Conservation (phyloP, 2,888 invertebrate species). For the Eristalis arbustorum region DNA sequence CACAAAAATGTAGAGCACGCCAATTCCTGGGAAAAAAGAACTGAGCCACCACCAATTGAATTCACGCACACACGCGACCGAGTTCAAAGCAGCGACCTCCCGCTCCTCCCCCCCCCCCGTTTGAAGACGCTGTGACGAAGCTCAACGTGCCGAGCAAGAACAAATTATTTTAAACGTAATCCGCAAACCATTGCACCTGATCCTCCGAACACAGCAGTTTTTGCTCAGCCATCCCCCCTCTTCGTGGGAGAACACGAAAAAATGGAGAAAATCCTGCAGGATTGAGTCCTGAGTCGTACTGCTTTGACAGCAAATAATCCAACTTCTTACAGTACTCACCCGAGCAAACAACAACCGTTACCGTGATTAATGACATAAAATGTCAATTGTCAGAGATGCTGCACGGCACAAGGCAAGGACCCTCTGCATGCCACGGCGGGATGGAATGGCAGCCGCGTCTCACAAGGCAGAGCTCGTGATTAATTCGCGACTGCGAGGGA, state of each 20-base stretch:
- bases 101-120: background rate
- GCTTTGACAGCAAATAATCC: conserved; percentile 57
- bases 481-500: conserved; percentile 32
- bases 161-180: conserved; percentile 45
- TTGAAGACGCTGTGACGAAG: background rate
- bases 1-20: conserved; percentile 2
- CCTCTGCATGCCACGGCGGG: background rate
- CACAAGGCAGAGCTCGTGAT: conserved; percentile 35
- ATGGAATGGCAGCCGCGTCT: background rate
- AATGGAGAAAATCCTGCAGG: conserved; percentile 30
- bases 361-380: conserved; percentile 61
- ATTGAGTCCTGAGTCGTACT: conserved; percentile 32
- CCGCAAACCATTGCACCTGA: conserved; percentile 44
- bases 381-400: conserved; percentile 58
- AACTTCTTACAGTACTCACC: conserved; percentile 39
- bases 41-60: conserved; percentile 35
- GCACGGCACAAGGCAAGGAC: background rate
- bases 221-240: background rate
- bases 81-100: background rate
- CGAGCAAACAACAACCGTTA: conserved; percentile 46
- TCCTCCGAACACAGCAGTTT: conserved; percentile 10
- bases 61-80: background rate
- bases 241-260: no score
- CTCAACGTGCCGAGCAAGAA: conserved; percentile 30
- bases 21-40: background rate